These are phyloP conservation scores for Sinopyrophorus schimmeli DNA, from an alignment of 2,888 invertebrate species.

Conservation along the genomic window DNA sequence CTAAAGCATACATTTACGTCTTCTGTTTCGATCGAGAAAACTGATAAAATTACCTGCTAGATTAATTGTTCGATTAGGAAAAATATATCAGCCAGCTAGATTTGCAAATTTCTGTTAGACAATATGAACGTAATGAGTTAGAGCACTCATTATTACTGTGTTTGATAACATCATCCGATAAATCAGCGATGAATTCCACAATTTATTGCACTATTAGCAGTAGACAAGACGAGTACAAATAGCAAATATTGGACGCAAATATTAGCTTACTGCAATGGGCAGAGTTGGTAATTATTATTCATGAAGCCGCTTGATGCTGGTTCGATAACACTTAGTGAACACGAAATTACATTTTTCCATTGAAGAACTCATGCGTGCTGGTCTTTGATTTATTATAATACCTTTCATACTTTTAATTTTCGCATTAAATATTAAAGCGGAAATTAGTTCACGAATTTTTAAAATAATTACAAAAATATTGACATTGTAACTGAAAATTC, in stretches of 20 bases:
- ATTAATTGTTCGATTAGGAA: no score
- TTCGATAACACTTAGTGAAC: slow-evolving; percentile 18
- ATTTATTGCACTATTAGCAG: slow-evolving; percentile 53
- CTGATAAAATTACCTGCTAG: no score
- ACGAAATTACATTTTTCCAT: slow-evolving; percentile 10
- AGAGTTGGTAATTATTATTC: slow-evolving; percentile 30
- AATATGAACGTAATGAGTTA: neutral
- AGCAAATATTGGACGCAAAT: slow-evolving; percentile 53
- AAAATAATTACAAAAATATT: no score
- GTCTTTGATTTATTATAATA: no score
- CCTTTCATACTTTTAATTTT: no score
- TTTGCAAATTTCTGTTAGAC: neutral
- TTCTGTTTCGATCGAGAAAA: no score
- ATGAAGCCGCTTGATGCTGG: slow-evolving; percentile 25
- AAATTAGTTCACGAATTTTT: no score
- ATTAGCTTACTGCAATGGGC: slow-evolving; percentile 45
- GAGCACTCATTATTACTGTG: slow-evolving; percentile 27
- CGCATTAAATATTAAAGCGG: no score
- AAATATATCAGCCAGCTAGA: no score
- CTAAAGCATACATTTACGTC: no score
- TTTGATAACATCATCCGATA: slow-evolving; percentile 50
- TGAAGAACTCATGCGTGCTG: no score
- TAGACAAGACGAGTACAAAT: slow-evolving; percentile 51
- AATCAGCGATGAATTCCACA: slow-evolving; percentile 50
- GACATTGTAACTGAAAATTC: no score